A percentile compares a stretch with the other conserved stretches of the same genome.
Conservation (phyloP, 2,797 vertebrate genomes). For the Schizopygopsis pylzovi region DNA sequence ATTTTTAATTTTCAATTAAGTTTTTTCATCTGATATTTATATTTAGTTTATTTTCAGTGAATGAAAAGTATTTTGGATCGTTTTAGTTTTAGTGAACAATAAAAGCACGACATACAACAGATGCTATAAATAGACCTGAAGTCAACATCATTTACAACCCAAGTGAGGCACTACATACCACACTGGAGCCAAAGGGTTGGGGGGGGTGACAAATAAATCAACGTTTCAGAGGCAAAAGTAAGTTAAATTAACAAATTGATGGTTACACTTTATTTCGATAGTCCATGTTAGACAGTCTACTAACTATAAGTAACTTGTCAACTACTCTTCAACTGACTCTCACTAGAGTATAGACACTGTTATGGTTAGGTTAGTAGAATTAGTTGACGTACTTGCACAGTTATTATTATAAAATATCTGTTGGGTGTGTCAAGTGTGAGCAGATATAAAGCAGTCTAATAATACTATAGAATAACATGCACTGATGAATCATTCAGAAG, state of each 20-base stretch:
- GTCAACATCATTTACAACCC: neutral
- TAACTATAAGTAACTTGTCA: neutral
- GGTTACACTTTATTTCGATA: neutral
- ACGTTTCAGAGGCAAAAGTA: neutral
- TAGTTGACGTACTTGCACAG: neutral
- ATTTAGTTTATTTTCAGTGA: neutral
- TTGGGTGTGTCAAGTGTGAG: neutral
- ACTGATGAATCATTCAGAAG: neutral
- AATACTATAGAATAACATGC: neutral
- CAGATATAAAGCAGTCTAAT: neutral
- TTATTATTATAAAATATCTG: neutral
- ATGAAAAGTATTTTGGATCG: neutral
- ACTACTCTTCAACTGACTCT: neutral
- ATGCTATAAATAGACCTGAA: neutral
- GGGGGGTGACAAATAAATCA: neutral
- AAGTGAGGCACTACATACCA: neutral
- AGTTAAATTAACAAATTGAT: neutral
- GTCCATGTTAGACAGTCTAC: neutral
- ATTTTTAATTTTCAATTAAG: neutral
- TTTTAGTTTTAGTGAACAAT: neutral
- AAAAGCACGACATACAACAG: neutral
- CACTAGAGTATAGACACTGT: neutral
- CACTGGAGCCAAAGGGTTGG: neutral
- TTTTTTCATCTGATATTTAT: neutral
- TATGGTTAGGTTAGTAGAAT: neutral